A percentile compares a stretch with the other conserved stretches of the same genome.
phyloP scores from a whole-genome alignment of 2,113 vertebrate species.

The Agapornis roseicollis region DNA sequence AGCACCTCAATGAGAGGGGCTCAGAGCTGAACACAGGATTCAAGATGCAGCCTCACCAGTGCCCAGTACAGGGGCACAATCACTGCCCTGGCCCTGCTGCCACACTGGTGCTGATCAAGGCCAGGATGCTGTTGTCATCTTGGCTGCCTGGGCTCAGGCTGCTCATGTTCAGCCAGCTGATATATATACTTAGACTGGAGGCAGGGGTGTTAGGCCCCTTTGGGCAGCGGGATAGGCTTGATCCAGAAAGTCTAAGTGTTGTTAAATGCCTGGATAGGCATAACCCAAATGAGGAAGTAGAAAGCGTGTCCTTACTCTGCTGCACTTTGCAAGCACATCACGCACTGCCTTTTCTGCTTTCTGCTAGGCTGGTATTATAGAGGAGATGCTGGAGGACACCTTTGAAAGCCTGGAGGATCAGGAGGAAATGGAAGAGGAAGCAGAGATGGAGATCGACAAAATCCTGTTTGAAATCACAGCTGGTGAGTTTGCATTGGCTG shows the following conservation, averaged over 20 bases:
- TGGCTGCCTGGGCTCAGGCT: neutral
- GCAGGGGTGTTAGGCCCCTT: neutral
- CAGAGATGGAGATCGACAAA: conserved; percentile 92
- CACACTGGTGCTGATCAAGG: neutral
- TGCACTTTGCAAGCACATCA: neutral
- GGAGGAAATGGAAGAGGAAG: conserved; percentile 97
- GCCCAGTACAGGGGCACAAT: neutral
- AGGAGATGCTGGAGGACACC: conserved; percentile 97
- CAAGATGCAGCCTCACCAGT: neutral
- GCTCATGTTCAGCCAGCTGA: neutral
- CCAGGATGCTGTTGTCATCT: neutral
- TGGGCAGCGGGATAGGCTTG: rapidly evolving
- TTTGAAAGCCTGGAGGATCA: conserved; percentile 96
- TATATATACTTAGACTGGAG: rapidly evolving
- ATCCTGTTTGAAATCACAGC: conserved; percentile 98
- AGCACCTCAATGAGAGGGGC: too few relatives aligned
- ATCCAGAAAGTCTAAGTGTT: rapidly evolving
- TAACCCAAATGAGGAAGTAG: rapidly evolving
- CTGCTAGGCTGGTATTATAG: conserved; percentile 94
- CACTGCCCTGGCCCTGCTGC: neutral
- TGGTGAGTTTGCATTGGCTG: conserved; percentile 70
- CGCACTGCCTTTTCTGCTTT: neutral
- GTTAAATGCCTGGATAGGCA: neutral
- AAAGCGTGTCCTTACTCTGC: neutral
- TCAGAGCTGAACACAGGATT: too few relatives aligned